Conservation (phyloP, 1,140 invertebrate species). For the Holotrichia oblita region DNA sequence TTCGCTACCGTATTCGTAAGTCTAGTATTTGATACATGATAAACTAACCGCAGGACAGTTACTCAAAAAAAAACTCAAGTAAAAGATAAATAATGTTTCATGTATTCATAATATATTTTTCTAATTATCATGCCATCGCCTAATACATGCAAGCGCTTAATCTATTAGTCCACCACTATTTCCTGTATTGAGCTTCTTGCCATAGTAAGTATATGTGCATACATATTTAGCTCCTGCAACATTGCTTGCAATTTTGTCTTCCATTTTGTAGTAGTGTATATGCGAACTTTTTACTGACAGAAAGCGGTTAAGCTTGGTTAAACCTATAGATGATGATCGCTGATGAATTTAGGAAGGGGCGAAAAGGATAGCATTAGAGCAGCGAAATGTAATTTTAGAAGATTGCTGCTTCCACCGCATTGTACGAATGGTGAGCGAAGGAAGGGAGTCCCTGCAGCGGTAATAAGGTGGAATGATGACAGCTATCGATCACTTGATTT, state of each 20-base stretch:
- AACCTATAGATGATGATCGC: not conserved
- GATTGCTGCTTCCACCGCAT: not conserved
- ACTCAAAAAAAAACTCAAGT: no score
- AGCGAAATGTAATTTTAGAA: conserved; percentile 13
- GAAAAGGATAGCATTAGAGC: not conserved
- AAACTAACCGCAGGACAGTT: no score
- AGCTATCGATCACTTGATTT: conserved; percentile 12
- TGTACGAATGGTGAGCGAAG: not conserved
- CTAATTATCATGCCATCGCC: no score
- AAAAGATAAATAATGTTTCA: no score
- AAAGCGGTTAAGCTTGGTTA: not conserved
- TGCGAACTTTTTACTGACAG: not conserved
- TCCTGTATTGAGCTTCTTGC: no score
- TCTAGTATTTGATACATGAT: no score
- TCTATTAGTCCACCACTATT: no score
- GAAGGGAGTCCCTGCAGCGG: not conserved
- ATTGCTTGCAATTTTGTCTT: not conserved
- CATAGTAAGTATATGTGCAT: no score
- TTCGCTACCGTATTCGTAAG: no score
- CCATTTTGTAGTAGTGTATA: not conserved
- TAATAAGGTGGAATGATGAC: conserved; percentile 20
- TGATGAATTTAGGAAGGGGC: not conserved
- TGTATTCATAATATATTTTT: no score
- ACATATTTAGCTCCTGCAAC: not conserved
- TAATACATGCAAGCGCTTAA: no score